These are phyloP conservation scores for Eupithecia centaureata DNA, from an alignment of 2,888 invertebrate species.

Conservation along the genomic window DNA sequence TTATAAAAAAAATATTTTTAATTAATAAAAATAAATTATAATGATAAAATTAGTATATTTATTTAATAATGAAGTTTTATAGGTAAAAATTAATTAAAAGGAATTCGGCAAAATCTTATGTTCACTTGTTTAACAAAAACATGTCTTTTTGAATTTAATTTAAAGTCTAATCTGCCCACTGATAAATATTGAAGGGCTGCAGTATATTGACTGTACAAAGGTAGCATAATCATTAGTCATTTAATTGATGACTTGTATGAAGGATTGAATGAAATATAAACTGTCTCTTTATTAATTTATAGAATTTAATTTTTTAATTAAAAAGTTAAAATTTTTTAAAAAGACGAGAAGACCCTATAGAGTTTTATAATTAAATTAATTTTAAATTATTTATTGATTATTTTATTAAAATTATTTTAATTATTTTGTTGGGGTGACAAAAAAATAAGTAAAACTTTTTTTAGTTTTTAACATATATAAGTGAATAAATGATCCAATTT, in stretches of 20 bases:
- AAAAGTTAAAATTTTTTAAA: constrained; percentile 87
- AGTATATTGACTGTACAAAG: constrained; percentile 91
- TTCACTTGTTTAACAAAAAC: too few species aligned
- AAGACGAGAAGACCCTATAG: constrained; percentile 92
- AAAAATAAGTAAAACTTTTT: constrained; percentile 84
- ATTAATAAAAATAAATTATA: too few species aligned
- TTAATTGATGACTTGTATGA: constrained; percentile 92
- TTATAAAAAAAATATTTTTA: too few species aligned
- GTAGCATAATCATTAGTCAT: constrained; percentile 91
- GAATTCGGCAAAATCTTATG: too few species aligned
- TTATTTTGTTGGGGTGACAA: constrained; percentile 87
- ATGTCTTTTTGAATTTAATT: too few species aligned
- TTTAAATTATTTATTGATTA: constrained; percentile 62
- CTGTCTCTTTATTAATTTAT: constrained; percentile 78
- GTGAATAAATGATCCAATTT: constrained; percentile 82
- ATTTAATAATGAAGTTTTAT: too few species aligned
- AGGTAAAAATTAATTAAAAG: too few species aligned
- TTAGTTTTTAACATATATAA: constrained; percentile 59
- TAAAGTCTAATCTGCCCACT: too few species aligned
- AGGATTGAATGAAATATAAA: constrained; percentile 87
- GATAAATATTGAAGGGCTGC: constrained; percentile 91
- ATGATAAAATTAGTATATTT: too few species aligned
- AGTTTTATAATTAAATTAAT: constrained; percentile 83
- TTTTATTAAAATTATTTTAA: constrained; percentile 53
- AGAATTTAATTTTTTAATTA: constrained; percentile 81